Percentiles rank a stretch among this genome's conserved stretches.
phyloP scores from a whole-genome alignment of 2,888 invertebrate species.

The Priocnemis perturbator region DNA sequence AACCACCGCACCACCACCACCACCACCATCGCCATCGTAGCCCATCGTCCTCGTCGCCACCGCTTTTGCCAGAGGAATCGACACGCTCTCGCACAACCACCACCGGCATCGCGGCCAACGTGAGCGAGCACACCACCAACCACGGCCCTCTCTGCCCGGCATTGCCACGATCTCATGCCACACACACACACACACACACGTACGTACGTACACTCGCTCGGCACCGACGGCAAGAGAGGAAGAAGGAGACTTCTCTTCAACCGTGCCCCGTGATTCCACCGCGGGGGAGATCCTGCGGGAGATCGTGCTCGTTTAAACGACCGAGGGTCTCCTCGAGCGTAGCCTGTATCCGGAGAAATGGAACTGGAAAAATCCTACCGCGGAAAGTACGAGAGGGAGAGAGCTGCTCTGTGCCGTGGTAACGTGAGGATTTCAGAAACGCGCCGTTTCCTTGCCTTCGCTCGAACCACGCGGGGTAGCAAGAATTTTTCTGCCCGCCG shows the following conservation, averaged over 20 bases:
- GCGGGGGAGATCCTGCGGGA: constrained; percentile 49
- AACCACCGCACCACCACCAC: constrained; percentile 31
- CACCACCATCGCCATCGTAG: constrained; percentile 13
- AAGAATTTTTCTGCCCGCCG: background rate
- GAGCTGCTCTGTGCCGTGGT: constrained; percentile 10
- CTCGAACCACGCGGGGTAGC: too few relatives aligned
- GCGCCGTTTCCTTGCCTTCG: background rate
- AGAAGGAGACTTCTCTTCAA: background rate
- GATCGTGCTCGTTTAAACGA: constrained; percentile 42
- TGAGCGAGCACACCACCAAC: background rate
- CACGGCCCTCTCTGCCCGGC: background rate
- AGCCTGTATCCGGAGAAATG: background rate
- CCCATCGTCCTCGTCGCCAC: constrained; percentile 5
- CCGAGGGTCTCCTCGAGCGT: constrained; percentile 29
- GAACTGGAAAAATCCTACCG: constrained; percentile 17
- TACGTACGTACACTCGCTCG: too few relatives aligned
- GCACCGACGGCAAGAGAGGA: background rate
- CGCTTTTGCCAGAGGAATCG: background rate
- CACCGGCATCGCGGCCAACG: background rate
- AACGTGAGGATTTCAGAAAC: constrained; percentile 9
- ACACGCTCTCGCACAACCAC: too few relatives aligned
- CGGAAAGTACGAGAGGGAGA: background rate
- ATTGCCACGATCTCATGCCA: background rate
- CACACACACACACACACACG: too few relatives aligned
- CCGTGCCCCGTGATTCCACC: constrained; percentile 39